These are phyloP conservation scores for Rafetus swinhoei DNA, from an alignment of 2,113 vertebrate species.

Conservation along the genomic window DNA sequence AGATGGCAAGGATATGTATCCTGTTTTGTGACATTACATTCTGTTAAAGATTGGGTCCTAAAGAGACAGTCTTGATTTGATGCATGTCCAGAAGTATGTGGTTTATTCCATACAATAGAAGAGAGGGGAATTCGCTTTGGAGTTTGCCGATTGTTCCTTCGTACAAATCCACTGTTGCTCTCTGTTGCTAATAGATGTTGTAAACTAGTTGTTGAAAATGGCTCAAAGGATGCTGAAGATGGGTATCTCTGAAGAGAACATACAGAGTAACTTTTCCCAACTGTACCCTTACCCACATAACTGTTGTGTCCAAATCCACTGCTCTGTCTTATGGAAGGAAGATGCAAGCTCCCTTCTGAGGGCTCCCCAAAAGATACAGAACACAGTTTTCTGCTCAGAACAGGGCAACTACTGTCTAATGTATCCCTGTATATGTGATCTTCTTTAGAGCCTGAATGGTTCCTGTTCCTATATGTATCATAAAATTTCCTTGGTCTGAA, in stretches of 20 bases:
- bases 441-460: constrained; percentile 59
- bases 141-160: constrained; percentile 63
- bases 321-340: constrained; percentile 47
- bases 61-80: constrained; percentile 54
- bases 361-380: constrained; percentile 50
- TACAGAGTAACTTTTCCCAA: constrained; percentile 74
- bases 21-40: constrained; percentile 59
- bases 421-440: constrained; percentile 36
- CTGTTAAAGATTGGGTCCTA: constrained; percentile 72
- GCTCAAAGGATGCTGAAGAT: constrained; percentile 46
- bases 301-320: constrained; percentile 67
- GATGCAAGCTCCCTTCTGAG: constrained; percentile 77
- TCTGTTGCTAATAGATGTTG: constrained; percentile 59
- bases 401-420: constrained; percentile 47
- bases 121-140: constrained; percentile 80
- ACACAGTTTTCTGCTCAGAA: constrained; percentile 45
- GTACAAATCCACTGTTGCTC: constrained; percentile 65
- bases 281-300: constrained; percentile 48
- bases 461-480: constrained; percentile 76
- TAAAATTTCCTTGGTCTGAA: constrained; percentile 78
- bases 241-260: constrained; percentile 65
- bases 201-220: constrained; percentile 69
- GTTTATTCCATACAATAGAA: constrained; percentile 81
- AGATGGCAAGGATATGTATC: constrained; percentile 37
- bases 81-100: constrained; percentile 49